These are phyloP conservation scores for Himalopsyche tibetana DNA, from an alignment of 2,888 invertebrate genomes.

Conservation along the genomic window DNA sequence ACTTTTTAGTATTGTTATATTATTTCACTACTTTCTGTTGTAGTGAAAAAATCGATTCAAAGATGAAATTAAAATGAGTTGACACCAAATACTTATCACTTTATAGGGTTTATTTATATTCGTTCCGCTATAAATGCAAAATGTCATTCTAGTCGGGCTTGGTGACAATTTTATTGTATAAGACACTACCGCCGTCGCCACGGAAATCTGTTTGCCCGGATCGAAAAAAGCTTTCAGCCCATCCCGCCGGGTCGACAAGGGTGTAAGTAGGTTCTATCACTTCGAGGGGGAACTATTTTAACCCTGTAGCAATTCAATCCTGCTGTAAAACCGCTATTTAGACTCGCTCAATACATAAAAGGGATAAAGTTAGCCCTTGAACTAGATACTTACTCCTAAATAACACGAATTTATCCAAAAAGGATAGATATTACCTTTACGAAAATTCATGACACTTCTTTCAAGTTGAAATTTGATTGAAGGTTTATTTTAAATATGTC, in stretches of 20 bases:
- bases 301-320: slow-evolving; percentile 40
- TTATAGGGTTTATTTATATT: slow-evolving; percentile 23
- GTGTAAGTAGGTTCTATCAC: slow-evolving; percentile 44
- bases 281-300: slow-evolving; percentile 43
- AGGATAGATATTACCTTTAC: slow-evolving; percentile 9
- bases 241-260: slow-evolving; percentile 3
- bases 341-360: slow-evolving; percentile 42
- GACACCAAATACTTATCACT: not conserved
- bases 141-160: slow-evolving; percentile 21
- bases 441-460: slow-evolving; percentile 36
- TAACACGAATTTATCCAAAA: slow-evolving; percentile 34
- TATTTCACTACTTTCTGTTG: too few species aligned
- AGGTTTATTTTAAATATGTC: not conserved
- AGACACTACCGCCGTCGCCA: slow-evolving; percentile 7
- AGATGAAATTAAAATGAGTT: not conserved
- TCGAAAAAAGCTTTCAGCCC: slow-evolving; percentile 45
- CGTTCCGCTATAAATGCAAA: slow-evolving; percentile 25
- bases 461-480: slow-evolving; percentile 21
- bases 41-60: not conserved
- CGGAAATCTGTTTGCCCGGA: slow-evolving; percentile 39
- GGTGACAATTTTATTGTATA: slow-evolving; percentile 40
- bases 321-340: slow-evolving; percentile 41
- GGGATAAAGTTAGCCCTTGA: slow-evolving; percentile 42
- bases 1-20: too few species aligned
- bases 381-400: slow-evolving; percentile 36